Evolutionary conservation across 2,888 invertebrate species (phyloP), one percentile per base, ranked within the genome.

Genomic region (Aphodius sticticus): DNA sequence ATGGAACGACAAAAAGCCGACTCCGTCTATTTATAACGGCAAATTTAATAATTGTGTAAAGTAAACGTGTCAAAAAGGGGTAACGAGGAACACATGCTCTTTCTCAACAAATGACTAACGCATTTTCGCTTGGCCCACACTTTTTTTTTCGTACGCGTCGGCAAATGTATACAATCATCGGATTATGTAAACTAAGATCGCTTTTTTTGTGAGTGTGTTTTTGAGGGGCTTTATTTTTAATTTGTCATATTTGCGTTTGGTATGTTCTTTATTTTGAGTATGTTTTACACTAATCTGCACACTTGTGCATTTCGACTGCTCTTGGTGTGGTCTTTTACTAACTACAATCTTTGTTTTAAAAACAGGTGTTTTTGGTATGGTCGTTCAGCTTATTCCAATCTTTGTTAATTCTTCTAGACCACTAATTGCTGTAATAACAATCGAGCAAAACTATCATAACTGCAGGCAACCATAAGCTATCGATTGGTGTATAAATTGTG

Each of bases 11-110:
- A 53, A 53, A 53, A 7, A 12, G 12, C 53, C 3, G 53, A 53
- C 53, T 53, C 7, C 7, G 53, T 53, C 53, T 53, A 53, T 53
- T 53, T 53, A 53, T 53, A 53, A 53, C 53, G 53, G 53, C 53
- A 53, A 53, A 53, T 53, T 53, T 53, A 53, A 53, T 53, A 53
- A 53, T 53, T 53, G 53, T 53, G 53, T 53, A 53, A 53, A 53
- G 53, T 53, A 53, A 53, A 53, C 53, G 53, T 53, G 53, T 53
- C 53, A 53, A 53, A 26, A 53, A 53, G 53, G 53, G 53, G 53
- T 53, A 53, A 53, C 53, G 53, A 53, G 53, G 53, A 53, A 53
- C 53, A 53, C 53, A 53, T 53, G 53, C 53, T 53, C 53, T 53
- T 53, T 53, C 53, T 53, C 53, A 53, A 53, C 53, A 53, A 53